A percentile compares a stretch with the other conserved stretches of the same genome.
Evolutionary conservation across 2,888 invertebrate species (phyloP).

Genomic region (Odontomyia ornata): DNA sequence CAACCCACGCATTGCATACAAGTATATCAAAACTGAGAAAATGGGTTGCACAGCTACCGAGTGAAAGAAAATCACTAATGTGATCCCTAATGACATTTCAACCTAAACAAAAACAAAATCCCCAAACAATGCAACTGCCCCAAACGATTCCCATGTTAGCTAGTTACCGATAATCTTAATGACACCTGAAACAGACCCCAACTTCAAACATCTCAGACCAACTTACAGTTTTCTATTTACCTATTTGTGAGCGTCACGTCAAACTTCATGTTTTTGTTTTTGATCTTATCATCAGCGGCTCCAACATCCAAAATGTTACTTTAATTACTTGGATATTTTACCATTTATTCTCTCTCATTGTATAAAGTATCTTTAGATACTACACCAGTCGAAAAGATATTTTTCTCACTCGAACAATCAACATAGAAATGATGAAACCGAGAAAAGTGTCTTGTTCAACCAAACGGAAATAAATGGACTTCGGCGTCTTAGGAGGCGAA

Average conservation of each 20-base stretch:
- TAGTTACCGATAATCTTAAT: constrained; percentile 43
- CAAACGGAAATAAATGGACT: constrained; percentile 40
- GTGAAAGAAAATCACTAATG: too few relatives aligned
- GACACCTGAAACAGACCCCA: constrained; percentile 25
- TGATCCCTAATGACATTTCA: constrained; percentile 4
- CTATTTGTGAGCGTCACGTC: constrained; percentile 33
- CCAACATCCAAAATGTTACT: constrained; percentile 36
- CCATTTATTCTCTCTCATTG: constrained; percentile 32
- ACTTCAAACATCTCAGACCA: constrained; percentile 10
- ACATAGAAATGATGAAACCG: constrained; percentile 28
- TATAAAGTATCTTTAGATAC: constrained; percentile 12
- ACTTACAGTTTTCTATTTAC: constrained; percentile 4
- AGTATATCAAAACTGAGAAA: too few relatives aligned
- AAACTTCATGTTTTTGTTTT: constrained; percentile 20
- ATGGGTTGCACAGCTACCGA: too few relatives aligned
- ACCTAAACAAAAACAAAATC: background rate
- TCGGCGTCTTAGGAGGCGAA: constrained; percentile 14
- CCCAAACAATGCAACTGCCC: constrained; percentile 28
- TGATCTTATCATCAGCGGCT: constrained; percentile 20
- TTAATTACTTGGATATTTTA: constrained; percentile 26
- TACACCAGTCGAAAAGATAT: constrained; percentile 10
- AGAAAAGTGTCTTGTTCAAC: constrained; percentile 34
- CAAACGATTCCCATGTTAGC: constrained; percentile 33
- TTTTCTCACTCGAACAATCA: constrained; percentile 34
- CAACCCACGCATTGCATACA: too few relatives aligned